phyloP scores from a whole-genome alignment of 2,888 invertebrate genomes.

The Folsomia manolachei region DNA sequence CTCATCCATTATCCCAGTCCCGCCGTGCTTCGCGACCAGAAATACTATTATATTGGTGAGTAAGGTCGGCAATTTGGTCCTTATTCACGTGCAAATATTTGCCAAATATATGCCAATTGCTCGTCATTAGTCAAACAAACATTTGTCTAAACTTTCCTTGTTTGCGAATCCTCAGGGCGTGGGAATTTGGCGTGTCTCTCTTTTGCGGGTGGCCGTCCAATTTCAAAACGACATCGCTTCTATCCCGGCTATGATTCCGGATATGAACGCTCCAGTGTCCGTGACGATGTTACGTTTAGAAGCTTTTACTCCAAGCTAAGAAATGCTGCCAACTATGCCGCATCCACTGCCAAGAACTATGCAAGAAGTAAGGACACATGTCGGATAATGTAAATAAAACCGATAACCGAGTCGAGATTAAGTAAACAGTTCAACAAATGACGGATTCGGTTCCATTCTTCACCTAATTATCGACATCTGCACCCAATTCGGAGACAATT shows the following conservation, averaged over 20 bases:
- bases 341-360: slow-evolving; percentile 24
- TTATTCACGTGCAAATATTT: not conserved
- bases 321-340: slow-evolving; percentile 59
- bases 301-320: slow-evolving; percentile 83
- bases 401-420: not conserved
- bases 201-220: slow-evolving; percentile 77
- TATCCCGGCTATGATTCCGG: slow-evolving; percentile 62
- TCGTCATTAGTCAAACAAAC: not conserved
- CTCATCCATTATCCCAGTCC: slow-evolving; percentile 32
- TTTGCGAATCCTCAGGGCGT: slow-evolving; percentile 60
- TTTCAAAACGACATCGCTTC: slow-evolving; percentile 71
- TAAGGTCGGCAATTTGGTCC: too few species aligned
- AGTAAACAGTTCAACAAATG: not conserved
- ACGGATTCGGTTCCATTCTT: not conserved
- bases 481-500: too few species aligned
- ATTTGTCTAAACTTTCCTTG: slow-evolving; percentile 8
- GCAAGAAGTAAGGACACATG: slow-evolving; percentile 10
- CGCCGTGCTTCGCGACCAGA: not conserved
- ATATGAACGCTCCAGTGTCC: slow-evolving; percentile 56
- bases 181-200: slow-evolving; percentile 80
- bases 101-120: not conserved
- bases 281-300: slow-evolving; percentile 79
- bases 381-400: not conserved
- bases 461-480: not conserved
- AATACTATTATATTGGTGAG: slow-evolving; percentile 33